Evolutionary conservation across 2,113 vertebrate genomes (phyloP).

Genomic region (Burhinus bistriatus): DNA sequence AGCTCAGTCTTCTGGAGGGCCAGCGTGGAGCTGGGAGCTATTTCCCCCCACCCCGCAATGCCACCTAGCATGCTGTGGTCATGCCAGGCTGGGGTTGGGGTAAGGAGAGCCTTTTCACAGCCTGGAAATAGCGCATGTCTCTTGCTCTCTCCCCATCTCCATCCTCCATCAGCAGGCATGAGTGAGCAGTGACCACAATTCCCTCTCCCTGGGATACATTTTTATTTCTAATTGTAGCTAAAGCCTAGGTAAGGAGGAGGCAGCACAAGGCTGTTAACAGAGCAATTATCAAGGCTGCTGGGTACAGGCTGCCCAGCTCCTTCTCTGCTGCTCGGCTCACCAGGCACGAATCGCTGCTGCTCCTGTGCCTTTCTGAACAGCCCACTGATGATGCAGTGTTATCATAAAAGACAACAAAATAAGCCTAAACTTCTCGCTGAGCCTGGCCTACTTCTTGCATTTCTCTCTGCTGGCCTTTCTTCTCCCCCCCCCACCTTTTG

Average conservation of each 20-base stretch:
- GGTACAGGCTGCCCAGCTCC: background rate
- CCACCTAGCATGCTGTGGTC: background rate
- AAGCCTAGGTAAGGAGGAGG: background rate
- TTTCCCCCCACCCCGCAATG: background rate
- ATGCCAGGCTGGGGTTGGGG: background rate
- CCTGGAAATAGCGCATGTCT: background rate
- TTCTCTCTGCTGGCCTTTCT: background rate
- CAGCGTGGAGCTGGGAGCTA: accelerated
- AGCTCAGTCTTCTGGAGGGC: background rate
- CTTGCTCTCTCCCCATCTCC: background rate
- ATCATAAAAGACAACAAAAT: background rate
- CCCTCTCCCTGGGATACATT: background rate
- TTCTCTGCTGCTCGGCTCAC: background rate
- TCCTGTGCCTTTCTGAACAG: background rate
- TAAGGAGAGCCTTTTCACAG: background rate
- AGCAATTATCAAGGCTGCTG: background rate
- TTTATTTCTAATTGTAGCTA: background rate
- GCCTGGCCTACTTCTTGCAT: background rate
- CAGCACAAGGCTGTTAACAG: background rate
- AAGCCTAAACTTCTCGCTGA: background rate
- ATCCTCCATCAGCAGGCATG: background rate
- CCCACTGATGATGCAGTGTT: background rate
- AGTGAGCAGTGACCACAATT: background rate
- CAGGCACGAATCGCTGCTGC: background rate
- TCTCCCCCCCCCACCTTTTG: no score